These are phyloP conservation scores for Sceliomorpha sp. DNA, from an alignment of 2,888 invertebrate species.

Conservation along the genomic window DNA sequence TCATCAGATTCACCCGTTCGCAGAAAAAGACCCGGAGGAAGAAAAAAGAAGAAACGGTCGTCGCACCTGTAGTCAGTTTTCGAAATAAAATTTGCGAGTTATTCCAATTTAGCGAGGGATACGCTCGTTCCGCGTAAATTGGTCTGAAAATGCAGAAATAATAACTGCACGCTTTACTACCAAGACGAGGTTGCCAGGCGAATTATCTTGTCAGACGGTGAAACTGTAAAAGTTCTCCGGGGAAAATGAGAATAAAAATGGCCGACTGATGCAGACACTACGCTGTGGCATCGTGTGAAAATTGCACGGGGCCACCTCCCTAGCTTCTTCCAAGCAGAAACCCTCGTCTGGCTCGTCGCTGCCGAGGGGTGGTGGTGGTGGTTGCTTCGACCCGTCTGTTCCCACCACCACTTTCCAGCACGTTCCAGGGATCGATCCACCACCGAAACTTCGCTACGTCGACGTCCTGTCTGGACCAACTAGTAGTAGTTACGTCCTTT, in stretches of 20 bases:
- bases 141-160: conserved; percentile 35
- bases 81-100: conserved; percentile 7
- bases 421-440: conserved; percentile 50
- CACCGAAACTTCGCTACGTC: conserved; percentile 42
- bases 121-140: conserved; percentile 29
- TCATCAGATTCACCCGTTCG: conserved; percentile 6
- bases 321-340: conserved; percentile 28
- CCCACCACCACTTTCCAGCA: conserved; percentile 33
- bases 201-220: conserved; percentile 73
- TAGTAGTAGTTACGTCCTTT: conserved; percentile 35
- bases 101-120: not conserved
- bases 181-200: conserved; percentile 56
- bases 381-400: conserved; percentile 56
- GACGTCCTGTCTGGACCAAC: conserved; percentile 53
- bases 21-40: not conserved
- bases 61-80: conserved; percentile 27
- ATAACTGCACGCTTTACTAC: conserved; percentile 35
- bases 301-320: conserved; percentile 52
- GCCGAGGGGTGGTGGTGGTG: conserved; percentile 41
- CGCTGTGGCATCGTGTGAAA: conserved; percentile 44
- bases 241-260: conserved; percentile 52
- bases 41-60: not conserved
- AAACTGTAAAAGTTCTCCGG: conserved; percentile 71
- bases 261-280: conserved; percentile 47
- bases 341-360: conserved; percentile 39